Percentiles rank a stretch among this genome's conserved stretches.
Conservation (phyloP, 2,888 invertebrate genomes). For the Pyrrhosoma nymphula region DNA sequence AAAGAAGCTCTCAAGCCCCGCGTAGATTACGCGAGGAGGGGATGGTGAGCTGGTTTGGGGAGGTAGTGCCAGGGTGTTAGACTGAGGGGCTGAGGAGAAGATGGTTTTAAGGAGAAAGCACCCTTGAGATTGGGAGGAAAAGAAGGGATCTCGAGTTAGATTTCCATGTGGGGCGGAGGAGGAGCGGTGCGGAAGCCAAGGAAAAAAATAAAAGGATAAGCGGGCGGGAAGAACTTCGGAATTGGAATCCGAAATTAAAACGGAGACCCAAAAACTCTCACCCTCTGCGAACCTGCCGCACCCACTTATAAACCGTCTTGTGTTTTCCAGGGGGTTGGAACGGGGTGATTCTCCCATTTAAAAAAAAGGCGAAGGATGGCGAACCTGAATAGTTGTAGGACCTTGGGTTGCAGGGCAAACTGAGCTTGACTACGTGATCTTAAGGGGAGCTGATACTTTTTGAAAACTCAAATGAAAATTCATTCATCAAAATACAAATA, state of each 20-base stretch:
- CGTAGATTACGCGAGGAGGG: background rate
- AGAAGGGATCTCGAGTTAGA: background rate
- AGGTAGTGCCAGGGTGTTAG: background rate
- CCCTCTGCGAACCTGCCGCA: background rate
- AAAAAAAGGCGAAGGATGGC: no score
- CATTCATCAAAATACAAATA: no score
- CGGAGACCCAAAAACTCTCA: background rate
- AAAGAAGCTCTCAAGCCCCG: background rate
- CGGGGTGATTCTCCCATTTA: background rate
- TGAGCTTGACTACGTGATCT: no score
- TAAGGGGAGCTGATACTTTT: no score
- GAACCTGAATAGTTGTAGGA: no score
- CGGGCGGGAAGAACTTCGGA: background rate
- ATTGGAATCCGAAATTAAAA: slow-evolving; percentile 15
- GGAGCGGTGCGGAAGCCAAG: background rate
- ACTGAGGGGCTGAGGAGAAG: no score
- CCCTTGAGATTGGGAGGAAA: background rate
- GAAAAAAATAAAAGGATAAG: background rate
- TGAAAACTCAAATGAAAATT: no score
- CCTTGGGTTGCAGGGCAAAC: no score
- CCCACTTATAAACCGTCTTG: background rate
- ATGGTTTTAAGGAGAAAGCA: background rate
- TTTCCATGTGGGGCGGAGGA: background rate
- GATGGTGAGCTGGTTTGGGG: background rate
- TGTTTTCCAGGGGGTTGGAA: background rate